phyloP scores from a whole-genome alignment of 2,888 invertebrate species.

The Drepanosiphum platanoidis region DNA sequence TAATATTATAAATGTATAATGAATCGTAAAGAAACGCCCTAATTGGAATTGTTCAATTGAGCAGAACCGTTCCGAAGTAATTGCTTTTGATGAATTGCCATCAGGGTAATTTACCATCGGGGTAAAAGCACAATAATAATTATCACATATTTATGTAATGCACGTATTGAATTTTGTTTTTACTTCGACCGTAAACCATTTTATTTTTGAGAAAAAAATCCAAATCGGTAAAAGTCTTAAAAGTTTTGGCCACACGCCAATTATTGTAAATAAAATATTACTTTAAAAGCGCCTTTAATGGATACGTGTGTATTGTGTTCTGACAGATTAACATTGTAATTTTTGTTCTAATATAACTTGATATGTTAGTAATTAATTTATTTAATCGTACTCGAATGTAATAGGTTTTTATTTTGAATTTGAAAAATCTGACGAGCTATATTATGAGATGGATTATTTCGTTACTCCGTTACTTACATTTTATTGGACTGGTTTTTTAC shows the following conservation, averaged over 20 bases:
- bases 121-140: not conserved
- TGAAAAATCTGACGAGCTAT: no score
- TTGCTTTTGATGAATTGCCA: slow-evolving; percentile 5
- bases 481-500: no score
- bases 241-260: slow-evolving; percentile 3
- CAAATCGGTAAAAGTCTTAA: slow-evolving; percentile 9
- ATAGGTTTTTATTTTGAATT: no score
- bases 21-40: not conserved
- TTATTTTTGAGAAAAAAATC: not conserved
- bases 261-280: slow-evolving; percentile 16
- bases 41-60: slow-evolving; percentile 27
- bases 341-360: not conserved
- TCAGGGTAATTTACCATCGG: not conserved
- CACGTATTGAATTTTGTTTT: not conserved
- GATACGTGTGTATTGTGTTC: not conserved
- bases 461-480: no score
- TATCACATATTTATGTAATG: not conserved
- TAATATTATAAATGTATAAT: not conserved
- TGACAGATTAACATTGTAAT: not conserved
- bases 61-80: slow-evolving; percentile 12
- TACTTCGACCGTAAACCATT: not conserved
- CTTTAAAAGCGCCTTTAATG: not conserved
- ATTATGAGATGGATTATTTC: no score
- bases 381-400: not conserved
- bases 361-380: not conserved